These are phyloP conservation scores for Polydrusus tereticollis DNA, from an alignment of 2,888 invertebrate genomes.

Conservation along the genomic window DNA sequence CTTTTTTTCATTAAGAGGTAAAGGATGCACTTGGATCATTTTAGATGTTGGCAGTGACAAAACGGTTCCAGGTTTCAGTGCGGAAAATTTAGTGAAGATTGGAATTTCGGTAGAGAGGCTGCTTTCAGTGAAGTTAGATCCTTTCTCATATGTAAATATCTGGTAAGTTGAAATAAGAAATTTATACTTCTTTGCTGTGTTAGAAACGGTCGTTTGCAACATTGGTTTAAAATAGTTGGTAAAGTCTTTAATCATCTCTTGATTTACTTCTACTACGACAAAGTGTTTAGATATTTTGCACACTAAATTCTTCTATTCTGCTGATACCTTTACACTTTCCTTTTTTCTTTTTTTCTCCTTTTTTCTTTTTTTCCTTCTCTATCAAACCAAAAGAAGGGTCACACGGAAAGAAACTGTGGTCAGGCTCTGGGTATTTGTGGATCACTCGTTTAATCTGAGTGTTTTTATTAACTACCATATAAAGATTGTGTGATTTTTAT, in stretches of 20 bases:
- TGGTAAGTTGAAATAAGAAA: not conserved
- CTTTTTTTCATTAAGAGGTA: conserved; percentile 13
- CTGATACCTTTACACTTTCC: not conserved
- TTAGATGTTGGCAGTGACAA: not conserved
- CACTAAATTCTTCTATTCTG: conserved; percentile 19
- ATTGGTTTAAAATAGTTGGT: conserved; percentile 17
- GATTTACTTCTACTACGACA: conserved; percentile 14
- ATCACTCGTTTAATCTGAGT: no score
- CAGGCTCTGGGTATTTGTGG: conserved; percentile 12
- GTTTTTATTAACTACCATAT: no score
- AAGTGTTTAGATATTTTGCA: conserved; percentile 15
- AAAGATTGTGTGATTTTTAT: no score
- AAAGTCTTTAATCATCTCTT: conserved; percentile 7
- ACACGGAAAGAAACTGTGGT: conserved; percentile 20
- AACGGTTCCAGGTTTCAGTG: not conserved
- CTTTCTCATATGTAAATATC: no score
- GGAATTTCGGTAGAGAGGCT: no score
- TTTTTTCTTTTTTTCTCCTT: conserved; percentile 15
- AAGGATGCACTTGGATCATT: no score
- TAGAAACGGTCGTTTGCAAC: not conserved
- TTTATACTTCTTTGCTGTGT: not conserved
- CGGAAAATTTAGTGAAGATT: no score
- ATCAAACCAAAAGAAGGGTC: conserved; percentile 17
- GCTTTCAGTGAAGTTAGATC: no score
- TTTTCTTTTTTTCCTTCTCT: conserved; percentile 9